Evolutionary conservation across 1,140 invertebrate genomes (phyloP).

Genomic region (Heterodera carotae): DNA sequence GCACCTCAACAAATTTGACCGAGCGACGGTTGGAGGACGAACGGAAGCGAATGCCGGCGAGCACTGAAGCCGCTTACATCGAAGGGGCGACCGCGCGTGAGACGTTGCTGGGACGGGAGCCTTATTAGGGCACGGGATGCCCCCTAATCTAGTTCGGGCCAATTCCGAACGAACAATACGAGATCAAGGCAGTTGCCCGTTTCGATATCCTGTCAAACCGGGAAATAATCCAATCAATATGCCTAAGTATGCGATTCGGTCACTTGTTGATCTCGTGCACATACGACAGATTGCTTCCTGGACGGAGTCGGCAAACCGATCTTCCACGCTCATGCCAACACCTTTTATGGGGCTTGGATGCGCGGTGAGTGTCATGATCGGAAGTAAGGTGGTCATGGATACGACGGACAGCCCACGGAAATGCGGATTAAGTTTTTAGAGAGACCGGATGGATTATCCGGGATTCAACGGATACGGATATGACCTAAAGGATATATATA

Average conservation of each 20-base stretch:
- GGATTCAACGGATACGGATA: too few species aligned
- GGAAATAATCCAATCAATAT: too few species aligned
- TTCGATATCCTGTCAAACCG: neutral
- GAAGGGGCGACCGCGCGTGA: constrained; percentile 64
- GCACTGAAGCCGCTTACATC: constrained; percentile 64
- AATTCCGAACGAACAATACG: too few species aligned
- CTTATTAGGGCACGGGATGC: neutral
- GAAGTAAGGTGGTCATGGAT: too few species aligned
- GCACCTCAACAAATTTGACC: constrained; percentile 29
- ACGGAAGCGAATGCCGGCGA: constrained; percentile 44
- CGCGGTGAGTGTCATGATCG: constrained; percentile 55
- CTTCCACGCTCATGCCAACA: constrained; percentile 64
- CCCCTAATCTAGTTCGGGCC: neutral
- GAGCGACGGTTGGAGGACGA: constrained; percentile 25
- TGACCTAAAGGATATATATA: too few species aligned
- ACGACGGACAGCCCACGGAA: too few species aligned
- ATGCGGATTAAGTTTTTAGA: too few species aligned
- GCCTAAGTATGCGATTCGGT: too few species aligned
- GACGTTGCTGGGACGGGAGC: neutral
- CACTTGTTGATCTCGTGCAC: neutral
- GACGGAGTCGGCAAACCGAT: constrained; percentile 66
- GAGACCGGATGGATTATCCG: too few species aligned
- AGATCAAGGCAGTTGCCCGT: neutral
- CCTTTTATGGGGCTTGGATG: constrained; percentile 67
- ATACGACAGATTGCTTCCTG: constrained; percentile 62